Conservation (phyloP, 2,113 vertebrate species). For the Terrapene triunguis region DNA sequence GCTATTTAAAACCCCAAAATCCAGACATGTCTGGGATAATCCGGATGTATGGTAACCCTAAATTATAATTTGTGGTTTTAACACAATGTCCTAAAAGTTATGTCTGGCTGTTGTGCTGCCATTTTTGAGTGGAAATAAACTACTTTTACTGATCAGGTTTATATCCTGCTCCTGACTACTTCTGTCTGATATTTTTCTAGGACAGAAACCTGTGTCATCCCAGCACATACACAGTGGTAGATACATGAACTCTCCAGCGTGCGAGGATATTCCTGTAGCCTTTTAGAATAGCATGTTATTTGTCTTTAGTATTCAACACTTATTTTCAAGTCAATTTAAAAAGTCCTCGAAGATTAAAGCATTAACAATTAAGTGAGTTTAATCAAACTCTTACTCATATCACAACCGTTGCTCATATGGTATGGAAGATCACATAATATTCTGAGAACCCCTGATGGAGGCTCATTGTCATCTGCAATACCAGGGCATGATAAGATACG, state of each 20-base stretch:
- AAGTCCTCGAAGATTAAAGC: not conserved
- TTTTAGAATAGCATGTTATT: not conserved
- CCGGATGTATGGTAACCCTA: no score
- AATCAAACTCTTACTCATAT: not conserved
- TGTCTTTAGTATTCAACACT: not conserved
- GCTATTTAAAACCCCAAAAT: no score
- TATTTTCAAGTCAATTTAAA: not conserved
- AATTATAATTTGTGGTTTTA: not conserved
- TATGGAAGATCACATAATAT: not conserved
- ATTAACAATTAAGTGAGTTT: not conserved
- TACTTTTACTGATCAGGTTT: slow-evolving; percentile 22
- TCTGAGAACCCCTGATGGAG: not conserved
- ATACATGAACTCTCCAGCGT: not conserved
- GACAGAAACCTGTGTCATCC: not conserved
- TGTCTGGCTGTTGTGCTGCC: not conserved
- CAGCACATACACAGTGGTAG: slow-evolving; percentile 4
- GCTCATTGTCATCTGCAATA: not conserved
- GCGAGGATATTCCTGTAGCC: not conserved
- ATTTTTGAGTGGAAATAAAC: slow-evolving; percentile 10
- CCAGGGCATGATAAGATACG: not conserved
- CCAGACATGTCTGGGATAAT: no score
- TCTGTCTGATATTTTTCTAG: not conserved
- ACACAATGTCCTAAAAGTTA: not conserved
- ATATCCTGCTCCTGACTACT: slow-evolving; percentile 35
- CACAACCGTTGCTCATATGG: not conserved